Evolutionary conservation across 2,113 vertebrate genomes (phyloP).

Genomic region (Halcyon malimbica): DNA sequence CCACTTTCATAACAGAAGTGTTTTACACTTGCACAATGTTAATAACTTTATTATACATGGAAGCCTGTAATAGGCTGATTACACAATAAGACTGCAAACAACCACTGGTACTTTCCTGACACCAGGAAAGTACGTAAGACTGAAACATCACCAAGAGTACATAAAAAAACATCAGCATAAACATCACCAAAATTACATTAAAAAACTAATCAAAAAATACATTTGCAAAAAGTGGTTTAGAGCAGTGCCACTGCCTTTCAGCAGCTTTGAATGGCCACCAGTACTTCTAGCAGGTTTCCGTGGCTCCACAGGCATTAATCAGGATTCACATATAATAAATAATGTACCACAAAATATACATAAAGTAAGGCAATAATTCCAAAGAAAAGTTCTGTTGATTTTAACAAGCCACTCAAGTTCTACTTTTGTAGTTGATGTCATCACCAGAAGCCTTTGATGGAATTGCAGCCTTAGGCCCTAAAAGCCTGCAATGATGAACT

Average conservation of each 20-base stretch:
- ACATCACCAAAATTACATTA: conserved; percentile 81
- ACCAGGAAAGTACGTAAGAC: conserved; percentile 78
- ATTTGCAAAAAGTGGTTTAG: conserved; percentile 81
- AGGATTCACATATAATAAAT: conserved; percentile 80
- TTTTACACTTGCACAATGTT: conserved; percentile 84
- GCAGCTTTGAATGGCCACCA: conserved; percentile 78
- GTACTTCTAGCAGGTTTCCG: conserved; percentile 72
- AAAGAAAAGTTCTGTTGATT: conserved; percentile 73
- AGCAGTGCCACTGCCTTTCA: conserved; percentile 77
- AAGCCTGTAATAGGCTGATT: conserved; percentile 80
- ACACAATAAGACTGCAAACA: conserved; percentile 83
- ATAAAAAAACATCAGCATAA: conserved; percentile 81
- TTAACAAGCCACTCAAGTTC: conserved; percentile 47
- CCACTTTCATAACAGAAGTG: conserved; percentile 83
- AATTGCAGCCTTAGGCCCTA: conserved; percentile 66
- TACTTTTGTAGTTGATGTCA: conserved; percentile 39
- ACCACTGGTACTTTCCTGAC: conserved; percentile 80
- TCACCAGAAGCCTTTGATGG: conserved; percentile 66
- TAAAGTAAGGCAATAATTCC: conserved; percentile 76
- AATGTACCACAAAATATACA: conserved; percentile 79
- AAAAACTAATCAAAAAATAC: conserved; percentile 80
- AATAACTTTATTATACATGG: conserved; percentile 84
- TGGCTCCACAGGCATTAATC: conserved; percentile 74
- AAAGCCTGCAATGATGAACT: conserved; percentile 24
- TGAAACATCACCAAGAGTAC: conserved; percentile 82